Conservation (phyloP, 2,113 vertebrate genomes). For the Gorsachius goisagi region DNA sequence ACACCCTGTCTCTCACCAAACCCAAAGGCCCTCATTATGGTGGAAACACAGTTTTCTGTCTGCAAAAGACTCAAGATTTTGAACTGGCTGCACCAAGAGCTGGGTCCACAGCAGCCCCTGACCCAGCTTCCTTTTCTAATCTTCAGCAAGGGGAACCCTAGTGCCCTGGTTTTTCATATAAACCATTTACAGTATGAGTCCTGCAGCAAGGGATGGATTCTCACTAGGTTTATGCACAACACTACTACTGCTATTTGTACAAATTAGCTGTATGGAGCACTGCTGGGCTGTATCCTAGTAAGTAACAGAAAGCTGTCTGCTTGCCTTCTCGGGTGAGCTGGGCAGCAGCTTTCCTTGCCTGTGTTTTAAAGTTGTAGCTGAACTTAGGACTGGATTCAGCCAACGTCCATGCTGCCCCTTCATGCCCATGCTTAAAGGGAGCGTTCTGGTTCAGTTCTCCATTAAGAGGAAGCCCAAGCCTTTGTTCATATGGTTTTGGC, state of each 20-base stretch:
- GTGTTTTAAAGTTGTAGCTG: neutral
- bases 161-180: neutral
- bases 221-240: neutral
- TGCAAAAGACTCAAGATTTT: neutral
- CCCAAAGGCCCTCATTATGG: neutral
- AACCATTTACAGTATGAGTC: neutral
- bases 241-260: neutral
- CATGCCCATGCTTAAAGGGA: neutral
- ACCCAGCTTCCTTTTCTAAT: neutral
- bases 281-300: neutral
- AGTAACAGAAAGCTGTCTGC: neutral
- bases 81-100: neutral
- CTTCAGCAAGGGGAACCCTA: neutral
- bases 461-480: neutral
- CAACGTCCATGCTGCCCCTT: accelerated
- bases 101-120: neutral
- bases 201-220: neutral
- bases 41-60: neutral
- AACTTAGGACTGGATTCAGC: neutral
- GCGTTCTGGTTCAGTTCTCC: neutral
- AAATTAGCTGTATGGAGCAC: neutral
- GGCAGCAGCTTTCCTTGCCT: neutral
- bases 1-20: neutral
- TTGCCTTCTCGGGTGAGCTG: neutral
- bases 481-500: neutral